phyloP scores from a whole-genome alignment of 2,113 vertebrate species.

The Heptranchias perlo region DNA sequence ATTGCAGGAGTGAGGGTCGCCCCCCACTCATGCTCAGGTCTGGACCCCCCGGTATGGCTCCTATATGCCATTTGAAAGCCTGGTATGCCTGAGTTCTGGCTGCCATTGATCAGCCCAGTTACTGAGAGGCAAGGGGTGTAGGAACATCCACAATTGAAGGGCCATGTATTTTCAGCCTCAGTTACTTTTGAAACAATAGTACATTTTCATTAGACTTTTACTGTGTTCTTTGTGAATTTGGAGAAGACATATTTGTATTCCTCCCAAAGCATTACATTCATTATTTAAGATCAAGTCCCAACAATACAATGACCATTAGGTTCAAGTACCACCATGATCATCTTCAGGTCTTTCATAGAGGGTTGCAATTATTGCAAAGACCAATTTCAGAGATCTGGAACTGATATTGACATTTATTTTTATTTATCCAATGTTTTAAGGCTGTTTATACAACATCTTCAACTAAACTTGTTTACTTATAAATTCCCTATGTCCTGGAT shows the following conservation, averaged over 20 bases:
- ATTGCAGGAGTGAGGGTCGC: no score
- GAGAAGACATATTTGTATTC: neutral
- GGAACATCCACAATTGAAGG: neutral
- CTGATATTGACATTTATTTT: neutral
- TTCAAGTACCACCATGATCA: neutral
- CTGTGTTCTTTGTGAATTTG: neutral
- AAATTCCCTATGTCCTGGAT: neutral
- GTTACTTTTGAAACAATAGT: neutral
- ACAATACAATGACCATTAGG: neutral
- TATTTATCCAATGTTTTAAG: neutral
- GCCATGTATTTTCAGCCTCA: neutral
- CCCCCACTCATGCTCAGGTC: neutral
- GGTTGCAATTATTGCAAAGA: neutral
- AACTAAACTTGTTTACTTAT: neutral
- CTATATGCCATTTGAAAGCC: neutral
- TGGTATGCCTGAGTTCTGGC: neutral
- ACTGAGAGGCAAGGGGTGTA: neutral
- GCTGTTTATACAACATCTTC: no score
- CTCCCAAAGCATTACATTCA: neutral
- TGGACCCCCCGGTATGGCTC: neutral
- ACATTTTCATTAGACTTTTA: neutral
- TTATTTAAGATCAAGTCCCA: neutral
- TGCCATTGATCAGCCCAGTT: neutral
- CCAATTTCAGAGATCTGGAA: neutral
- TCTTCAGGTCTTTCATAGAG: neutral